Evolutionary conservation across 2,797 vertebrate genomes (phyloP).

Genomic region (Sitta carolinensis): DNA sequence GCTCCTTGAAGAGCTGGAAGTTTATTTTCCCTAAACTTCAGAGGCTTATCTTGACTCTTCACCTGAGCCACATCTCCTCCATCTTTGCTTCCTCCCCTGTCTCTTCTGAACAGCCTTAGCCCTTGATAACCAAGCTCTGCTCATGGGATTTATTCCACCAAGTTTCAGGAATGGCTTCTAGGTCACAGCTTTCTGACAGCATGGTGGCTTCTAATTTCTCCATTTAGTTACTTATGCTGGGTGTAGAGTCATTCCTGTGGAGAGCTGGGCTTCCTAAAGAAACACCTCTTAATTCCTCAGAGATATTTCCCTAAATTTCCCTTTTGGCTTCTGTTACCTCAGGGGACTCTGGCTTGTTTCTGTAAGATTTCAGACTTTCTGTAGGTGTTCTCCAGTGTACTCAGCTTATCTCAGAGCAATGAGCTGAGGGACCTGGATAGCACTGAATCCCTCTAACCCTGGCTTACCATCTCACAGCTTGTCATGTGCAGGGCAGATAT

Average conservation of each 20-base stretch:
- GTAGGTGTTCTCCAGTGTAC: background rate
- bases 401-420: background rate
- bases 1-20: background rate
- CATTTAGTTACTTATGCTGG: background rate
- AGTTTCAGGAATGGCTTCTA: background rate
- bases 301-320: background rate
- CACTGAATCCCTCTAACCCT: background rate
- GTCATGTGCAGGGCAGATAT: background rate
- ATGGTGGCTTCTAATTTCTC: fast-evolving
- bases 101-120: background rate
- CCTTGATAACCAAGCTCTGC: fast-evolving
- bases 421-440: background rate
- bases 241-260: background rate
- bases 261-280: background rate
- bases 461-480: background rate
- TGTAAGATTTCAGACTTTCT: background rate
- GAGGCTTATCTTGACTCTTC: background rate
- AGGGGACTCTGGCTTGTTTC: background rate
- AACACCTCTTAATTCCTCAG: background rate
- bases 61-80: background rate
- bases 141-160: background rate
- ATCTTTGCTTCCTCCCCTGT: background rate
- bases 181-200: background rate
- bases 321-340: background rate
- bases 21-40: background rate